Conservation (phyloP, 2,888 invertebrate genomes). For the Gonocerus acuteangulatus region DNA sequence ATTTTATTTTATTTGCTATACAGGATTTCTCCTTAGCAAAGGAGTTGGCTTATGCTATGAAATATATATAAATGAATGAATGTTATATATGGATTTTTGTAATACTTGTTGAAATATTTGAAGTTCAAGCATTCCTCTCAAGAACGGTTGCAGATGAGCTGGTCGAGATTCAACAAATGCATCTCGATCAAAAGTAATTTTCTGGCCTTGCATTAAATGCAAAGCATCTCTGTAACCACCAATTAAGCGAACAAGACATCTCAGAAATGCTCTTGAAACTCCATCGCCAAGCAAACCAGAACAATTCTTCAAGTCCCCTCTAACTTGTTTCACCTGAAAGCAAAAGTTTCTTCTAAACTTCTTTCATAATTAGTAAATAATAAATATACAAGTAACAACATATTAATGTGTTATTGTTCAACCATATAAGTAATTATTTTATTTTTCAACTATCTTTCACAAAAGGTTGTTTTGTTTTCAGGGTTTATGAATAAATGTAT, state of each 20-base stretch:
- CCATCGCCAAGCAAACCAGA: constrained; percentile 79
- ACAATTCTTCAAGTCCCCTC: constrained; percentile 66
- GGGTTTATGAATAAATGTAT: too few species aligned
- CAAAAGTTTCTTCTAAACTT: constrained; percentile 36
- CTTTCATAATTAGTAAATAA: background rate
- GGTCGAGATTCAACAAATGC: constrained; percentile 83
- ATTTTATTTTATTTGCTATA: too few species aligned
- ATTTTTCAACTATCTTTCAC: too few species aligned
- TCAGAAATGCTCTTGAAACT: constrained; percentile 84
- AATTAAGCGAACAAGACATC: constrained; percentile 85
- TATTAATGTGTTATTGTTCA: too few species aligned
- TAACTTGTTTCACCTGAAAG: constrained; percentile 62
- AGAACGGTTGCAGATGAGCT: constrained; percentile 75
- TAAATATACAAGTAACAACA: too few species aligned
- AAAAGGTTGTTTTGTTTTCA: too few species aligned
- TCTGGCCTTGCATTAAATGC: constrained; percentile 60
- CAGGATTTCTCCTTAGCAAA: too few species aligned
- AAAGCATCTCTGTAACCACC: constrained; percentile 91
- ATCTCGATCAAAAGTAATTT: constrained; percentile 76
- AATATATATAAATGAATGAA: too few species aligned
- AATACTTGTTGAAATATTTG: constrained; percentile 91
- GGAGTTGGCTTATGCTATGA: too few species aligned
- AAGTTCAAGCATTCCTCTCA: constrained; percentile 80
- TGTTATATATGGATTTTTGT: too few species aligned
- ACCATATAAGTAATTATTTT: too few species aligned